These are phyloP conservation scores for Drosophila anomalata DNA, from an alignment of 2,888 invertebrate species.

Conservation along the genomic window DNA sequence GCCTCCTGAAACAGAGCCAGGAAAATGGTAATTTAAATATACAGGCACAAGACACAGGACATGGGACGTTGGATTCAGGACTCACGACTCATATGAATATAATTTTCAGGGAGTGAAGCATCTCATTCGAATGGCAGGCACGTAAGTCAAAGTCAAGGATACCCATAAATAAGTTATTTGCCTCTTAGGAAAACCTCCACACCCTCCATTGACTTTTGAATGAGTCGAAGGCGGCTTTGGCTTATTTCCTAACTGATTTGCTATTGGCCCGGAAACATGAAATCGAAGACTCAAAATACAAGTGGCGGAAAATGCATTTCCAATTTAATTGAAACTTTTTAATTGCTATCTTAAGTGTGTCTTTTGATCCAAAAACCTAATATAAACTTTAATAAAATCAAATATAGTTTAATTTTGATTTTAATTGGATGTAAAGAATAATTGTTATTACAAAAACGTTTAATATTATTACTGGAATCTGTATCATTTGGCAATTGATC, in stretches of 20 bases:
- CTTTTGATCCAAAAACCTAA: not conserved
- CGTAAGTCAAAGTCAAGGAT: constrained; percentile 47
- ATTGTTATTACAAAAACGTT: not conserved
- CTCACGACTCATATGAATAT: constrained; percentile 42
- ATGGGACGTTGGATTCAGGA: not conserved
- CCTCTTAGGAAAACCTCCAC: constrained; percentile 17
- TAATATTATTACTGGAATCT: not conserved
- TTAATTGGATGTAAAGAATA: not conserved
- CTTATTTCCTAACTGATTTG: constrained; percentile 25
- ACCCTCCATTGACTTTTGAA: not conserved
- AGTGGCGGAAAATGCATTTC: not conserved
- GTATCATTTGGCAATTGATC: constrained; percentile 1
- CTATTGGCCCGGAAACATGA: not conserved
- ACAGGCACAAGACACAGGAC: constrained; percentile 11
- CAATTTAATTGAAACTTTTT: not conserved
- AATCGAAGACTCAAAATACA: not conserved
- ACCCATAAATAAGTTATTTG: constrained; percentile 45
- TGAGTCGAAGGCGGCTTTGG: not conserved
- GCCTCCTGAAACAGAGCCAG: constrained; percentile 4
- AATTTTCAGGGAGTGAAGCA: constrained; percentile 18
- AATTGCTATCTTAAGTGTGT: not conserved
- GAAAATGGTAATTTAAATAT: constrained; percentile 3
- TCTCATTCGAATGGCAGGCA: constrained; percentile 45
- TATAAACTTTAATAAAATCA: not conserved
- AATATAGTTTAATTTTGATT: not conserved